These are phyloP conservation scores for Rhabdornis inornatus DNA, from an alignment of 2,113 vertebrate genomes.

Conservation along the genomic window DNA sequence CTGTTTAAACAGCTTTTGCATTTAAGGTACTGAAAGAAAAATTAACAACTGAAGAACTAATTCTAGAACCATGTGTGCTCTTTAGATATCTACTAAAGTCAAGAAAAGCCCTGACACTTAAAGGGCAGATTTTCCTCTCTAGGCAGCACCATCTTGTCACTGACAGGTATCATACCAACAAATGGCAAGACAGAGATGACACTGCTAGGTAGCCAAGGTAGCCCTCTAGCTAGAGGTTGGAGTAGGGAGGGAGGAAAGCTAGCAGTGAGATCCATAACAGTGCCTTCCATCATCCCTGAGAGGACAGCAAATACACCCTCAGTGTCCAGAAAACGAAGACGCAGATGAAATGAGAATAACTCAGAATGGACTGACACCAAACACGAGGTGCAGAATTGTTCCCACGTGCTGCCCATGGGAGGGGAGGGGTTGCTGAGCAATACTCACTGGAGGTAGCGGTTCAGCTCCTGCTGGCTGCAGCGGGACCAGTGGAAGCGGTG, in stretches of 20 bases:
- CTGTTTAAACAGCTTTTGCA: not conserved
- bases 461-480: conserved; percentile 96
- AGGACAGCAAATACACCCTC: not conserved
- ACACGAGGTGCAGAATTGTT: rapidly evolving
- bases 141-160: not conserved
- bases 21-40: not conserved
- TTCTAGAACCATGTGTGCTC: not conserved
- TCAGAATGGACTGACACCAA: not conserved
- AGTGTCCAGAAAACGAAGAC: not conserved
- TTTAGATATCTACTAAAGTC: not conserved
- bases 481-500: conserved; percentile 98
- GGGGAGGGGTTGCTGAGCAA: not conserved
- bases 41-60: not conserved
- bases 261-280: not conserved
- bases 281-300: not conserved
- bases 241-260: not conserved
- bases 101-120: not conserved
- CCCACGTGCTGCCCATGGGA: not conserved
- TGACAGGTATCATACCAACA: not conserved
- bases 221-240: not conserved
- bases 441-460: conserved; percentile 93
- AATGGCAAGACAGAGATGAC: not conserved
- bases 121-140: not conserved
- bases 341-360: not conserved
- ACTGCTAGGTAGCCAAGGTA: not conserved